Evolutionary conservation across 2,797 vertebrate species (phyloP).

Genomic region (Cyclopterus lumpus): DNA sequence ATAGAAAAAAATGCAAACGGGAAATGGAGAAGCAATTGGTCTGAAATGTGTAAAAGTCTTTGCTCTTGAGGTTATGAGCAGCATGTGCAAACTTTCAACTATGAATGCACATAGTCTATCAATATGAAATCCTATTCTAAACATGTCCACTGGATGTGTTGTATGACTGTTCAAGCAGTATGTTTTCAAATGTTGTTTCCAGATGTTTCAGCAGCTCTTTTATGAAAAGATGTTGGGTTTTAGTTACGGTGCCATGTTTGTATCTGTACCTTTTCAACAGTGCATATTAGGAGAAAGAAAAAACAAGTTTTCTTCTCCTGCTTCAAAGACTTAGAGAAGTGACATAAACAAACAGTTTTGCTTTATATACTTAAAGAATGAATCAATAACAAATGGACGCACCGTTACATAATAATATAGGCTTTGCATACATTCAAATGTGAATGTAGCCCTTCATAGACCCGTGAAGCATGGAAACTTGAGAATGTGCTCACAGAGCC

Average conservation of each 20-base stretch:
- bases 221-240: background rate
- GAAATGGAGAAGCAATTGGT: background rate
- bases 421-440: background rate
- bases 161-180: background rate
- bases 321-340: background rate
- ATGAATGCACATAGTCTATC: background rate
- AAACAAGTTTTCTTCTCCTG: background rate
- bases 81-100: background rate
- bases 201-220: background rate
- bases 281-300: background rate
- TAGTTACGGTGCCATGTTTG: background rate
- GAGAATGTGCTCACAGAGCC: background rate
- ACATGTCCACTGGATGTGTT: background rate
- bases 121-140: background rate
- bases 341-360: background rate
- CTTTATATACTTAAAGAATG: background rate
- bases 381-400: background rate
- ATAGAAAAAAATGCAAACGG: constrained; percentile 8
- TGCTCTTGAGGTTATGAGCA: constrained; percentile 8
- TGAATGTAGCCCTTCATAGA: background rate
- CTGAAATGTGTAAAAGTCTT: constrained; percentile 2
- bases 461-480: background rate
- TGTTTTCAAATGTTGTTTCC: background rate
- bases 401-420: background rate
- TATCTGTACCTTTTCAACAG: background rate